A percentile compares a stretch with the other conserved stretches of the same genome.
Evolutionary conservation across 2,113 vertebrate species (phyloP).

Genomic region (Myotis brandtii): DNA sequence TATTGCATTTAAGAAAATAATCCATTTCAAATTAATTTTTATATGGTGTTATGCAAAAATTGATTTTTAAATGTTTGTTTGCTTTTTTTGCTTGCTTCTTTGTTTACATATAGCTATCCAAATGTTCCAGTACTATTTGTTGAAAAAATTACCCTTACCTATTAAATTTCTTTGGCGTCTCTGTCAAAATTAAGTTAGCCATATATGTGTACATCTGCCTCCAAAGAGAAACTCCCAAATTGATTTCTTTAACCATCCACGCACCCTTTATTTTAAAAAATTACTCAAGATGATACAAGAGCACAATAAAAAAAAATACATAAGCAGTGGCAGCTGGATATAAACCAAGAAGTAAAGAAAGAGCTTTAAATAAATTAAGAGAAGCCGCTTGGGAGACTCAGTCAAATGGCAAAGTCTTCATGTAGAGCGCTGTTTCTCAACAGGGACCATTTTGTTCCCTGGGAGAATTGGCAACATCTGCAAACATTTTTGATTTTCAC

Average conservation of each 20-base stretch:
- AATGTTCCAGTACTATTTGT: neutral
- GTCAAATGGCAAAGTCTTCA: neutral
- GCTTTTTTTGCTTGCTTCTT: neutral
- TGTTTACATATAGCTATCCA: neutral
- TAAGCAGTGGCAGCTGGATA: neutral
- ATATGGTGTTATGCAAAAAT: neutral
- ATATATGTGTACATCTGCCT: neutral
- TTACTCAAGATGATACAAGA: neutral
- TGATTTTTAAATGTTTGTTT: neutral
- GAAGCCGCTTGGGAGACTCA: neutral
- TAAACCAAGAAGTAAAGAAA: neutral
- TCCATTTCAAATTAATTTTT: constrained; percentile 32
- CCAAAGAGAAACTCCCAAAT: neutral
- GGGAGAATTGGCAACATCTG: neutral
- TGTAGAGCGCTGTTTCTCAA: neutral
- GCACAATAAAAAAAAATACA: neutral
- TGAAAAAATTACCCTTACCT: neutral
- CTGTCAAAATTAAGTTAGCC: constrained; percentile 5
- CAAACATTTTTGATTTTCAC: neutral
- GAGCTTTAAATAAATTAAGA: neutral
- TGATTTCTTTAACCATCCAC: neutral
- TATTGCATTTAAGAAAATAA: neutral
- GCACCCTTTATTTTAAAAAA: neutral
- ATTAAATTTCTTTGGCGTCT: neutral
- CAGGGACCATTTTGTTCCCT: neutral